Percentiles rank a stretch among this genome's conserved stretches.
phyloP scores from a whole-genome alignment of 2,888 invertebrate species.

The Panzeria rudis region DNA sequence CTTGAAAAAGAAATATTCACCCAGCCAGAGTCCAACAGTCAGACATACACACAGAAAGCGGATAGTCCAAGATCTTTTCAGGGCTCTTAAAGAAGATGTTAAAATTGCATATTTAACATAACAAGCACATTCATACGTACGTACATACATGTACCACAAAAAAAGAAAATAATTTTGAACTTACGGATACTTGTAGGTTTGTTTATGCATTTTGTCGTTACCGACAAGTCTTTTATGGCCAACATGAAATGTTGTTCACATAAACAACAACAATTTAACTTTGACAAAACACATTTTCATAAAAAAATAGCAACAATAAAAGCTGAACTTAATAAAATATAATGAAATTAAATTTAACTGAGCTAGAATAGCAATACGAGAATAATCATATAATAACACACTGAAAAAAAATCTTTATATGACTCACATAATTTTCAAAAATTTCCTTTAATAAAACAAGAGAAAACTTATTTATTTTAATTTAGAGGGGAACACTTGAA shows the following conservation, averaged over 20 bases:
- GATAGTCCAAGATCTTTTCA: slow-evolving; percentile 29
- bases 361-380: slow-evolving; percentile 2
- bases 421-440: too few relatives aligned
- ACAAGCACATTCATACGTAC: slow-evolving; percentile 17
- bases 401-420: too few relatives aligned
- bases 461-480: too few relatives aligned
- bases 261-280: slow-evolving; percentile 75
- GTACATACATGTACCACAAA: slow-evolving; percentile 20
- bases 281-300: slow-evolving; percentile 81
- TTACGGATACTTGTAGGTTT: slow-evolving; percentile 16
- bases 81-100: slow-evolving; percentile 78
- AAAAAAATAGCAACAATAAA: slow-evolving; percentile 62
- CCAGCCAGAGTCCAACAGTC: neutral
- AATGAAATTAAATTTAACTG: slow-evolving; percentile 38
- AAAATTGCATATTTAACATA: slow-evolving; percentile 76
- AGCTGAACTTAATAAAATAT: neutral
- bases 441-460: too few relatives aligned
- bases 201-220: slow-evolving; percentile 16
- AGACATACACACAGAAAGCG: neutral
- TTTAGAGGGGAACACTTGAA: too few relatives aligned
- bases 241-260: slow-evolving; percentile 65
- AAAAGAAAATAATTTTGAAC: slow-evolving; percentile 38
- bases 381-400: slow-evolving; percentile 34
- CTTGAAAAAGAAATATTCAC: neutral
- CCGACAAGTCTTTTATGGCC: slow-evolving; percentile 48